Percentiles rank a stretch among this genome's conserved stretches.
phyloP scores from a whole-genome alignment of 2,888 invertebrate species.

The Chrysolina haemoptera region DNA sequence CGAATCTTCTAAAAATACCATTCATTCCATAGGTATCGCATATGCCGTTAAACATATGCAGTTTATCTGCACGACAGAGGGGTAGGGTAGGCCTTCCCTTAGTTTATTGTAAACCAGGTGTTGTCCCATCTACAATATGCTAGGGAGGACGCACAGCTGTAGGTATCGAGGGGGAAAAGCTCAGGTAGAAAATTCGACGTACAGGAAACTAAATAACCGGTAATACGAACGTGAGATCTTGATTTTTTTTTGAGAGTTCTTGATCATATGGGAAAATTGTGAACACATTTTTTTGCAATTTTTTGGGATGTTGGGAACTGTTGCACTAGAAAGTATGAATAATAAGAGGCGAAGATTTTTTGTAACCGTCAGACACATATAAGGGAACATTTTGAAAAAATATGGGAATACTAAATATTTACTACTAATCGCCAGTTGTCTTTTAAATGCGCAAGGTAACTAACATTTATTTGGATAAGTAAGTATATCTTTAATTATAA shows the following conservation, averaged over 20 bases:
- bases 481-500: too few relatives aligned
- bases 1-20: constrained; percentile 9
- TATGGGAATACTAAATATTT: too few relatives aligned
- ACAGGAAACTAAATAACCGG: constrained; percentile 27
- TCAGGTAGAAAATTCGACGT: constrained; percentile 39
- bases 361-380: too few relatives aligned
- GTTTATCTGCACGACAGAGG: constrained; percentile 34
- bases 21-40: constrained; percentile 18
- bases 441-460: too few relatives aligned
- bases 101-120: constrained; percentile 48
- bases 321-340: background rate
- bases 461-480: too few relatives aligned
- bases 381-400: too few relatives aligned
- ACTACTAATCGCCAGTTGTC: too few relatives aligned
- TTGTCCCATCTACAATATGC: constrained; percentile 58
- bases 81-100: constrained; percentile 30
- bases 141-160: constrained; percentile 51
- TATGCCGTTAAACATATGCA: constrained; percentile 35
- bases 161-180: constrained; percentile 26
- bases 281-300: background rate
- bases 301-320: background rate
- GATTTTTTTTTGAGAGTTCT: constrained; percentile 8
- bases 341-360: too few relatives aligned
- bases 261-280: background rate
- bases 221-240: constrained; percentile 15